Evolutionary conservation across 2,797 vertebrate genomes (phyloP).

Genomic region (Parotocinclus haroldoi): DNA sequence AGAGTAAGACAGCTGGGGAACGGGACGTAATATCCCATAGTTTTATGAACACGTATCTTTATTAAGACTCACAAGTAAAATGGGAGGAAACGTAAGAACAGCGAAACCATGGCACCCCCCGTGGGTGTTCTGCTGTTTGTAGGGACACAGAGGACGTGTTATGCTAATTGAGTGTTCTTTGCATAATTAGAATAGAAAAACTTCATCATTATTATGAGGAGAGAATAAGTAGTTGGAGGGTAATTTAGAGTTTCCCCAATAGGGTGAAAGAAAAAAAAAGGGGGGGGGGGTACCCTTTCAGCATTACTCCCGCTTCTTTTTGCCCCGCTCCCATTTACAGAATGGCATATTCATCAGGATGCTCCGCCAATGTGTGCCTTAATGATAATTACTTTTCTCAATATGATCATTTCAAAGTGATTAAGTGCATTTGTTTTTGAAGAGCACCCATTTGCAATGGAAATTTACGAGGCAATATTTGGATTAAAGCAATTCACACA

Average conservation of each 20-base stretch:
- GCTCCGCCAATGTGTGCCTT: constrained; percentile 70
- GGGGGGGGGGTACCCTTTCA: constrained; percentile 62
- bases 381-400: constrained; percentile 77
- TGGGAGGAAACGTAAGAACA: constrained; percentile 42
- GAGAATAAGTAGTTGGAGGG: constrained; percentile 73
- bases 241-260: constrained; percentile 76
- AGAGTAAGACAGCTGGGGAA: constrained; percentile 2
- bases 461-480: constrained; percentile 59
- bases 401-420: constrained; percentile 70
- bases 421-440: constrained; percentile 70
- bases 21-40: constrained; percentile 31
- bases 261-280: constrained; percentile 65
- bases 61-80: constrained; percentile 57
- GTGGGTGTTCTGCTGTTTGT: constrained; percentile 71
- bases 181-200: constrained; percentile 75
- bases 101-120: constrained; percentile 64
- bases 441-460: constrained; percentile 63
- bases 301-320: constrained; percentile 62
- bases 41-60: constrained; percentile 69
- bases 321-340: constrained; percentile 60
- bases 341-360: constrained; percentile 65
- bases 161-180: constrained; percentile 80
- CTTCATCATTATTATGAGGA: constrained; percentile 75
- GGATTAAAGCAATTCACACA: constrained; percentile 41
- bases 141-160: constrained; percentile 77